Conservation (phyloP, 2,113 vertebrate species). For the Aplodontia rufa region DNA sequence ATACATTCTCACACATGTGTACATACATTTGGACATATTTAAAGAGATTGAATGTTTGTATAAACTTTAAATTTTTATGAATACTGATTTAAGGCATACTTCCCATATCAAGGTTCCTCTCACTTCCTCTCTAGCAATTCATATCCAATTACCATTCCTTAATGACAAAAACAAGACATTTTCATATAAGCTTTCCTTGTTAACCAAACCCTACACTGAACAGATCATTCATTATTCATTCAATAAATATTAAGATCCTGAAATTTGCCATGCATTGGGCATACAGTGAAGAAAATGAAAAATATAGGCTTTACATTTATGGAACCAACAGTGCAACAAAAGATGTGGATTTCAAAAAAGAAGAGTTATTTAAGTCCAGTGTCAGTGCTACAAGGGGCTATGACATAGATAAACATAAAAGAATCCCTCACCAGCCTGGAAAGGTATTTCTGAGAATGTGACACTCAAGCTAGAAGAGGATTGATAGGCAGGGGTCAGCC, state of each 20-base stretch:
- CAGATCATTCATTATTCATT: not conserved
- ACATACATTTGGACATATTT: not conserved
- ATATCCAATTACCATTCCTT: not conserved
- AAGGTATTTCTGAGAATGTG: not conserved
- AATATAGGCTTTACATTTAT: not conserved
- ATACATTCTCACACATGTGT: not conserved
- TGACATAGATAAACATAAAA: not conserved
- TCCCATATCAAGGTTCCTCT: not conserved
- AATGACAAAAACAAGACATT: not conserved
- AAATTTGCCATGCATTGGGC: not conserved
- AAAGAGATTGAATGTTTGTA: not conserved
- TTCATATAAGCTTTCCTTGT: not conserved
- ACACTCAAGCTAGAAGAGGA: not conserved
- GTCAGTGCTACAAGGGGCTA: not conserved
- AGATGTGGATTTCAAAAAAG: not conserved
- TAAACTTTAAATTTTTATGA: not conserved
- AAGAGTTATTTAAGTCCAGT: not conserved
- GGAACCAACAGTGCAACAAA: not conserved
- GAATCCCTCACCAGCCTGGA: not conserved
- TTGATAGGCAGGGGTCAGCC: too few relatives aligned
- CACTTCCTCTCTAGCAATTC: not conserved
- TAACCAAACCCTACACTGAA: not conserved
- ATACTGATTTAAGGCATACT: not conserved
- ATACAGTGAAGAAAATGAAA: not conserved
- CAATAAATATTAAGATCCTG: not conserved